phyloP scores from a whole-genome alignment of 2,113 vertebrate genomes.

The Phalacrocorax pelagicus region DNA sequence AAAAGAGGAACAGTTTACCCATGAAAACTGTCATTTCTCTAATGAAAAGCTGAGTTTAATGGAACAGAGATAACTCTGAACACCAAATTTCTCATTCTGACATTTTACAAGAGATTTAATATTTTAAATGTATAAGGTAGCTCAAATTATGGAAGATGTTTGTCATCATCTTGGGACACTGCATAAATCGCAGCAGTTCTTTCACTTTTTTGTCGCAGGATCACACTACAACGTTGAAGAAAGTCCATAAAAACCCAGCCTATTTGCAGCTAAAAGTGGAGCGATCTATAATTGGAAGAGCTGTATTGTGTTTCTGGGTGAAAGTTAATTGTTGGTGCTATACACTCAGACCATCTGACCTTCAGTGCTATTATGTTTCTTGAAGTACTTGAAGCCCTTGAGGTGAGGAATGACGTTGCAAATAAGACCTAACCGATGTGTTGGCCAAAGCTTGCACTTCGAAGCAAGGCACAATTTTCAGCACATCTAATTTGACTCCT shows the following conservation, averaged over 20 bases:
- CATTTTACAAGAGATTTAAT: background rate
- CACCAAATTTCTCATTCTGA: background rate
- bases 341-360: background rate
- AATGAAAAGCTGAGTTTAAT: background rate
- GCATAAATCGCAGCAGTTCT: background rate
- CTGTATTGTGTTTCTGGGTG: background rate
- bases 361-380: background rate
- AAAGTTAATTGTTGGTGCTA: background rate
- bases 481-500: background rate
- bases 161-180: background rate
- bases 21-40: background rate
- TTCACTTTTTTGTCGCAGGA: background rate
- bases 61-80: background rate
- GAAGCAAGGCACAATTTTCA: background rate
- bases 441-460: background rate
- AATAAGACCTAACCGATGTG: background rate
- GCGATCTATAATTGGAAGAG: background rate
- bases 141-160: background rate
- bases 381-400: background rate
- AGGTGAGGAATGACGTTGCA: background rate
- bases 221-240: background rate
- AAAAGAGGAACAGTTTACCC: background rate
- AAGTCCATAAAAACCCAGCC: background rate
- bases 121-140: background rate
- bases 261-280: background rate